phyloP scores from a whole-genome alignment of 1,140 invertebrate species.

The Lanistes nyassanus region DNA sequence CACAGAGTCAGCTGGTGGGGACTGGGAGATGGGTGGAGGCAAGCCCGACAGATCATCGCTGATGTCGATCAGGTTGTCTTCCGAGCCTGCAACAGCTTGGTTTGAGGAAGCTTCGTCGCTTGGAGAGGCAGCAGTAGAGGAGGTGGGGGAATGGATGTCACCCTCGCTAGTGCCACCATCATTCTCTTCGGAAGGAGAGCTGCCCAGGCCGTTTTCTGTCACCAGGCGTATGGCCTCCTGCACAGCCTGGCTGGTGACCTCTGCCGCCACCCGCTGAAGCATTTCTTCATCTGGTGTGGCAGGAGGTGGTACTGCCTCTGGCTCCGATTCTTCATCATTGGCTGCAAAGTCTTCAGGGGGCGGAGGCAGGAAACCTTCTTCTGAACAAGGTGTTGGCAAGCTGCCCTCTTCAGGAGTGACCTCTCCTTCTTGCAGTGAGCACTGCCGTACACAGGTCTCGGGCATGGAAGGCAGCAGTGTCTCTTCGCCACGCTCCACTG shows the following conservation, averaged over 20 bases:
- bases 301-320: neutral
- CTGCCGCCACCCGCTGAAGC: constrained; percentile 33
- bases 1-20: constrained; percentile 8
- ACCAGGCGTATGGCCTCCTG: constrained; percentile 40
- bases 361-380: constrained; percentile 20
- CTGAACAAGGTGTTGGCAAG: constrained; percentile 15
- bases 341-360: neutral
- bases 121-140: constrained; percentile 7
- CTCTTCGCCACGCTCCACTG: neutral
- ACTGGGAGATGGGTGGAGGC: constrained; percentile 8
- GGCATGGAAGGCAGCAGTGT: neutral
- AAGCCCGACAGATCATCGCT: constrained; percentile 9
- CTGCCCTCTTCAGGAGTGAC: neutral
- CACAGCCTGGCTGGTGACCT: constrained; percentile 37
- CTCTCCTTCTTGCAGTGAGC: constrained; percentile 1
- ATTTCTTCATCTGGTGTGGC: constrained; percentile 22
- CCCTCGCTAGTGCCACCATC: neutral
- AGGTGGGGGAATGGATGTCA: neutral
- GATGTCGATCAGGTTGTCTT: constrained; percentile 6
- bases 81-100: neutral
- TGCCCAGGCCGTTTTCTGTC: constrained; percentile 31
- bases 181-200: neutral
- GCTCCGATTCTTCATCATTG: neutral
- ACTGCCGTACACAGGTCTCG: constrained; percentile 15
- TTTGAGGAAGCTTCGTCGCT: neutral